phyloP scores from a whole-genome alignment of 2,113 vertebrate genomes.

The Tamias sibiricus region DNA sequence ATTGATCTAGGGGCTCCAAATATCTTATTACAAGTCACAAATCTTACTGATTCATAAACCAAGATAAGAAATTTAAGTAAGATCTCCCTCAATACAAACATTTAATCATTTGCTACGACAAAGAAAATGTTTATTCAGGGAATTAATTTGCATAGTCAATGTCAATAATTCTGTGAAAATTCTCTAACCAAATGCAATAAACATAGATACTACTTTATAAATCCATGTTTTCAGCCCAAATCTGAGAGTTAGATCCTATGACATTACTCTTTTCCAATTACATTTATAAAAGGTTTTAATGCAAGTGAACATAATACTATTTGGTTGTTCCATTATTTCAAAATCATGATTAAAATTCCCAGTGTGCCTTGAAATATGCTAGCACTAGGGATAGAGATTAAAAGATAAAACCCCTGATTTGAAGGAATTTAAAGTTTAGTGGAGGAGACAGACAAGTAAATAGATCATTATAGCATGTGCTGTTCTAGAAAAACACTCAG shows the following conservation, averaged over 20 bases:
- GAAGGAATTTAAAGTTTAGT: constrained; percentile 61
- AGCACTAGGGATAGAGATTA: not conserved
- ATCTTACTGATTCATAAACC: constrained; percentile 42
- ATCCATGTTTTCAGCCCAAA: not conserved
- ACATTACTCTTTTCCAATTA: constrained; percentile 16
- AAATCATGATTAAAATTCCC: constrained; percentile 59
- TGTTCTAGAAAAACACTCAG: not conserved
- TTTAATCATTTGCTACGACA: constrained; percentile 36
- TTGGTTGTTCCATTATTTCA: constrained; percentile 38
- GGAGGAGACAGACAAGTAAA: constrained; percentile 45
- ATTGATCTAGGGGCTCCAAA: constrained; percentile 33
- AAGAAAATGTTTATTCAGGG: not conserved
- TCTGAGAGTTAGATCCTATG: constrained; percentile 38
- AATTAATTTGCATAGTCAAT: not conserved
- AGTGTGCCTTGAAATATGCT: not conserved
- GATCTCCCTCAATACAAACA: not conserved
- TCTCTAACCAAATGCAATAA: not conserved
- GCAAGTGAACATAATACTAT: constrained; percentile 24
- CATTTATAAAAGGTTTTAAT: constrained; percentile 36
- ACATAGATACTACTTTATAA: not conserved
- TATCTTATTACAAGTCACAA: constrained; percentile 38
- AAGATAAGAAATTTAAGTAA: constrained; percentile 43
- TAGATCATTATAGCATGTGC: not conserved
- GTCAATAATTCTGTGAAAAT: not conserved
- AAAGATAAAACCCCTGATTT: not conserved